These are phyloP conservation scores for Struthidea cinerea DNA, from an alignment of 2,113 vertebrate genomes.

Conservation along the genomic window DNA sequence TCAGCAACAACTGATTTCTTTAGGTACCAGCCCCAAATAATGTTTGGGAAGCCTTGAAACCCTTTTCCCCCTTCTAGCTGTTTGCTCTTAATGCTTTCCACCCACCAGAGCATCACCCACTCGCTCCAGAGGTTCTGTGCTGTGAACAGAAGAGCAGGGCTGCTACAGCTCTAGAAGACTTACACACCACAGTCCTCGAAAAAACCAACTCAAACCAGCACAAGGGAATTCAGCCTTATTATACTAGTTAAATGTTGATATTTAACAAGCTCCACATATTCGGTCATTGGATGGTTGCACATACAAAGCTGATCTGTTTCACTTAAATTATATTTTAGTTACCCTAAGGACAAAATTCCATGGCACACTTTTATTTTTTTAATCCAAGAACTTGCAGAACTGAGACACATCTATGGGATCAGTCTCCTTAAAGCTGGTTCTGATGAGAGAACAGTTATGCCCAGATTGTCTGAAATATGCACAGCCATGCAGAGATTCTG, in stretches of 20 bases:
- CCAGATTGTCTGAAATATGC: not conserved
- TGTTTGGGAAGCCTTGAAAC: not conserved
- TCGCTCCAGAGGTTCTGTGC: not conserved
- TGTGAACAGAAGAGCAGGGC: not conserved
- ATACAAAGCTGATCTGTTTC: not conserved
- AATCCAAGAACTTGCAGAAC: not conserved
- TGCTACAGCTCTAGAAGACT: not conserved
- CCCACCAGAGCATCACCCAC: fast-evolving
- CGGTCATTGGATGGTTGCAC: not conserved
- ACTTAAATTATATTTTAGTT: not conserved
- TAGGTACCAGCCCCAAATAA: not conserved
- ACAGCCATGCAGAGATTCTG: not conserved
- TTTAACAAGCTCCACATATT: not conserved
- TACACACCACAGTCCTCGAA: not conserved
- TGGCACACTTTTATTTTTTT: not conserved
- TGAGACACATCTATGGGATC: not conserved
- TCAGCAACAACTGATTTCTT: not conserved
- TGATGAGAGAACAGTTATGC: not conserved
- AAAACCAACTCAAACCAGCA: not conserved
- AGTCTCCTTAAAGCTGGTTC: not conserved
- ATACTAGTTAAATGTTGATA: not conserved
- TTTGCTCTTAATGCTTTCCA: not conserved
- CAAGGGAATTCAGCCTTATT: not conserved
- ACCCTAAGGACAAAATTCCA: not conserved
- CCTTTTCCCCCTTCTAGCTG: not conserved